Percentiles rank a stretch among this genome's conserved stretches.
Conservation (phyloP, 2,888 invertebrate species). For the Brachycybe producta region DNA sequence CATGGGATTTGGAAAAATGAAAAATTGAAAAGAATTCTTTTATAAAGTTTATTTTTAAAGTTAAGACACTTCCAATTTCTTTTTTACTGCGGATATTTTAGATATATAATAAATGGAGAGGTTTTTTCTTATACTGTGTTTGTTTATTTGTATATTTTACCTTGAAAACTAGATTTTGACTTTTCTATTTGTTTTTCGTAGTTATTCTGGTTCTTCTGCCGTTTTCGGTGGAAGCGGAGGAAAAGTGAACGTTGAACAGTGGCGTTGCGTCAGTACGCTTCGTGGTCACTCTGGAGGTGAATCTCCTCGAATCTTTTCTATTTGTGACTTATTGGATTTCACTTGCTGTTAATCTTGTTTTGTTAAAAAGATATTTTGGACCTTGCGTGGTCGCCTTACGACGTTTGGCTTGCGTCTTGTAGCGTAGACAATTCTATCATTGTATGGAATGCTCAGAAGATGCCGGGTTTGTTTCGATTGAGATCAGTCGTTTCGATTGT, state of each 20-base stretch:
- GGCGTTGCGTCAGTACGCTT: constrained; percentile 77
- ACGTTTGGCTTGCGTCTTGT: constrained; percentile 86
- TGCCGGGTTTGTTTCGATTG: no score
- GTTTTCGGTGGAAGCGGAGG: constrained; percentile 43
- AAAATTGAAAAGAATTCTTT: no score
- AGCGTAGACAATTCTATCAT: constrained; percentile 96
- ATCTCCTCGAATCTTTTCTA: constrained; percentile 32
- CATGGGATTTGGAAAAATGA: no score
- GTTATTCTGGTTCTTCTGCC: constrained; percentile 10
- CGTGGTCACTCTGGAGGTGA: constrained; percentile 70
- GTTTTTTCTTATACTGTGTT: no score
- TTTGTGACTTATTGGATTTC: background rate
- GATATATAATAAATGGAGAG: no score
- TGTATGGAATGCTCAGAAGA: constrained; percentile 87
- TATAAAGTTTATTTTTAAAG: no score
- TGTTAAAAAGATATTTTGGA: constrained; percentile 67
- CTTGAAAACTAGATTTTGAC: no score
- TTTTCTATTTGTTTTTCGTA: no score
- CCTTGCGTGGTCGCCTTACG: constrained; percentile 89
- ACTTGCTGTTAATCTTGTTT: background rate
- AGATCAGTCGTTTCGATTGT: constrained; percentile 9
- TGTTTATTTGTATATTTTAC: no score
- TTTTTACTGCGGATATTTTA: no score
- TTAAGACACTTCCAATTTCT: no score
- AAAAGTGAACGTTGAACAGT: constrained; percentile 76